Evolutionary conservation across 2,113 vertebrate species (phyloP), one percentile per base, ranked within the genome.

Genomic region (Centrocercus urophasianus): DNA sequence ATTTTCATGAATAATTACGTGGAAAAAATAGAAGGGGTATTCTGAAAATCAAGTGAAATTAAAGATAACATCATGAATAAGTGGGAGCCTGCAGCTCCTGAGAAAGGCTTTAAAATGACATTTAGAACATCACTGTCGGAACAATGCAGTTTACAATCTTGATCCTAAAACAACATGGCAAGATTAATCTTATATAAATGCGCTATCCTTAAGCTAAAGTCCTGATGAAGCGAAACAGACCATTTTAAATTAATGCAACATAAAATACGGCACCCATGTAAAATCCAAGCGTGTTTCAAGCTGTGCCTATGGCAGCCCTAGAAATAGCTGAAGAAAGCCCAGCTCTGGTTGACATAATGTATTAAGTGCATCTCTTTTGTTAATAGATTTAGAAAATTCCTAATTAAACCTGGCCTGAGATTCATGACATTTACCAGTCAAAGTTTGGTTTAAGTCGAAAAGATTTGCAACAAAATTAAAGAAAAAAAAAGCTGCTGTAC

Each of bases 181-280:
- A 95, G 95, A 95, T 90, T 91, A 95, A 97, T 95, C 93, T 97
- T 91, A 96, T 94, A 96, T 94, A 94, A 97, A 95, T 91, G 94
- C 88, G 94, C 95, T 95, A 96, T 96, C 97, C 97, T 96, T 97
- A 97, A 89, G 95, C 96, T 96, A 88, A 96, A 96, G 88, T 93
- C 95, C 42, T 94, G 91, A 95, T 54, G 86, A 96, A 96, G 92
- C 90, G 90, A 95, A 96, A 93, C 95, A 91, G 60, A 95, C 94
- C 94, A 77, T 97, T 96, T 82, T 94, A 95, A 95, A 96, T 95
- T 88, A 95, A 90, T 91, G 74, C 43, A 93, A 84, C 83, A 89
- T 67, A 89, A 86, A 92, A 93, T 24, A 69, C n/a, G 14, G 89
- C 65, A 56, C 89, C 93, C 85, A 36, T 71, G 69, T 93, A 86